Evolutionary conservation across 2,888 invertebrate genomes (phyloP).

Genomic region (Cotesia congregata): DNA sequence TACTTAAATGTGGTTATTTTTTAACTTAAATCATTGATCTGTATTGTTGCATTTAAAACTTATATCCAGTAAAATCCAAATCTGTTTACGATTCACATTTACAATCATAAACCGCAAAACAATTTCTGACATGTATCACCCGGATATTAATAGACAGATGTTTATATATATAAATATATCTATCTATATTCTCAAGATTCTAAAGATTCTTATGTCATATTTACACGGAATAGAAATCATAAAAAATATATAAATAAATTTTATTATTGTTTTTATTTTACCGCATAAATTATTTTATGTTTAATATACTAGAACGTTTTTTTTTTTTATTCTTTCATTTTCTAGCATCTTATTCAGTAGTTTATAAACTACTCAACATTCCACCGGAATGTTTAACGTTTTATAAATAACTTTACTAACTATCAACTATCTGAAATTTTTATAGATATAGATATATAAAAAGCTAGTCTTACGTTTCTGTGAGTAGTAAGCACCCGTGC

Average conservation of each 20-base stretch:
- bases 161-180: neutral
- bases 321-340: neutral
- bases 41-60: neutral
- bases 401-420: neutral
- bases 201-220: neutral
- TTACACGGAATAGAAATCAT: neutral
- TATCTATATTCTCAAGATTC: neutral
- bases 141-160: neutral
- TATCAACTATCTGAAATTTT: neutral
- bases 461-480: slow-evolving; percentile 61
- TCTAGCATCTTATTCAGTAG: neutral
- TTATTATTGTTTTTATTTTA: neutral
- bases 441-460: neutral
- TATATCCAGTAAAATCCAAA: neutral
- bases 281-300: neutral
- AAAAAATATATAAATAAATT: neutral
- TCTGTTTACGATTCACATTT: neutral
- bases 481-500: slow-evolving; percentile 68
- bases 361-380: slow-evolving; percentile 1
- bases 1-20: neutral
- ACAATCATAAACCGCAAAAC: neutral
- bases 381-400: slow-evolving; percentile 4
- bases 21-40: neutral
- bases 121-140: neutral
- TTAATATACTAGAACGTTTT: neutral